These are phyloP conservation scores for Orthonevra nobilis DNA, from an alignment of 2,888 invertebrate genomes.

Conservation along the genomic window DNA sequence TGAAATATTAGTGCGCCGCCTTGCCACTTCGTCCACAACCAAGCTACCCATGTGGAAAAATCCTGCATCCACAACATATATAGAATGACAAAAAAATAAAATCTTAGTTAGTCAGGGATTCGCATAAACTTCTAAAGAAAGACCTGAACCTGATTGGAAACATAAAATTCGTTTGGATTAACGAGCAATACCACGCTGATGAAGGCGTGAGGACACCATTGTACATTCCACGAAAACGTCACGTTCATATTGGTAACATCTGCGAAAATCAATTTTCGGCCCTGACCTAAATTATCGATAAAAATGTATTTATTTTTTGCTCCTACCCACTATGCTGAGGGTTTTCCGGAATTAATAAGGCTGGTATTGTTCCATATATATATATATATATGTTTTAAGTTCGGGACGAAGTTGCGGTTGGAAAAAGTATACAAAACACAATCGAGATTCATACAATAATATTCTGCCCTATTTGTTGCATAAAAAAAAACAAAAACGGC, in stretches of 20 bases:
- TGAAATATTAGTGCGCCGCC: no score
- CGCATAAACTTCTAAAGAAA: no score
- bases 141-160: no score
- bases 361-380: background rate
- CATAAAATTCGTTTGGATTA: no score
- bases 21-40: no score
- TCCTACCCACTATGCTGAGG: background rate
- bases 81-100: no score
- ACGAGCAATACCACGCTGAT: no score
- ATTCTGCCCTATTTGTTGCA: constrained; percentile 7
- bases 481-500: background rate
- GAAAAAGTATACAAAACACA: constrained; percentile 1
- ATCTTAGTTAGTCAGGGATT: no score
- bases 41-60: no score
- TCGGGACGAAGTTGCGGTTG: background rate
- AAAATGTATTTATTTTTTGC: background rate
- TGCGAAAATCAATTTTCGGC: constrained; percentile 23
- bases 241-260: constrained; percentile 6
- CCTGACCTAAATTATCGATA: constrained; percentile 22
- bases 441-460: constrained; percentile 7
- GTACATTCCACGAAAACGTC: no score
- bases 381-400: constrained; percentile 1
- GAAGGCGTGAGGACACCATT: no score
- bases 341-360: background rate
- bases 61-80: no score